Evolutionary conservation across 1,140 invertebrate genomes (phyloP).

Genomic region (Aphidius gifuensis): DNA sequence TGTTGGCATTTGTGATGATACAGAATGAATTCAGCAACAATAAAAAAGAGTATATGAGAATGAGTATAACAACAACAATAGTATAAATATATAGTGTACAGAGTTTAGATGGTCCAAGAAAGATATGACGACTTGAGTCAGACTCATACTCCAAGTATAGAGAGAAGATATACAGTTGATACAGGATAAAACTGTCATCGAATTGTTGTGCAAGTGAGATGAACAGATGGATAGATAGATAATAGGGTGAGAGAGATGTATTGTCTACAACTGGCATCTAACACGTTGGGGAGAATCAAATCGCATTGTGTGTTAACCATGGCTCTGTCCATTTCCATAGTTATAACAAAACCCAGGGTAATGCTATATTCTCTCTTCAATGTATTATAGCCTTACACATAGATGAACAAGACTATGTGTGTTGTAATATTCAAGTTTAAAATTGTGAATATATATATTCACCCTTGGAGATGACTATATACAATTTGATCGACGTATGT

Average conservation of each 20-base stretch:
- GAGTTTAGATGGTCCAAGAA: no score
- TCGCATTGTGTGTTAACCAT: constrained; percentile 2
- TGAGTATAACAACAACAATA: neutral
- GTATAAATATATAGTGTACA: neutral
- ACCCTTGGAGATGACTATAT: no score
- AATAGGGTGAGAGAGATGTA: constrained; percentile 6
- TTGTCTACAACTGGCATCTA: constrained; percentile 13
- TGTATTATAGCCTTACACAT: no score
- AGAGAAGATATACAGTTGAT: constrained; percentile 23
- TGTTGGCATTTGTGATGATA: no score
- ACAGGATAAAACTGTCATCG: constrained; percentile 44
- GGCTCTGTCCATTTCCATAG: constrained; percentile 4
- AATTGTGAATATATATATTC: no score
- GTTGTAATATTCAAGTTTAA: no score
- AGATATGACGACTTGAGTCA: no score
- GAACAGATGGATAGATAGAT: constrained; percentile 18
- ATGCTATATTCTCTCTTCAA: no score
- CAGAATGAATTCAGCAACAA: no score
- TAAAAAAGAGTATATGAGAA: neutral
- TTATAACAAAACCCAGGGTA: neutral
- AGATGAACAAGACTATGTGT: no score
- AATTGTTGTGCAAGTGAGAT: constrained; percentile 8
- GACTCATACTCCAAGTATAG: neutral
- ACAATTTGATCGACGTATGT: neutral
- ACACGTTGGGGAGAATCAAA: neutral